Evolutionary conservation across 2,113 vertebrate species (phyloP).

Genomic region (Strix uralensis): DNA sequence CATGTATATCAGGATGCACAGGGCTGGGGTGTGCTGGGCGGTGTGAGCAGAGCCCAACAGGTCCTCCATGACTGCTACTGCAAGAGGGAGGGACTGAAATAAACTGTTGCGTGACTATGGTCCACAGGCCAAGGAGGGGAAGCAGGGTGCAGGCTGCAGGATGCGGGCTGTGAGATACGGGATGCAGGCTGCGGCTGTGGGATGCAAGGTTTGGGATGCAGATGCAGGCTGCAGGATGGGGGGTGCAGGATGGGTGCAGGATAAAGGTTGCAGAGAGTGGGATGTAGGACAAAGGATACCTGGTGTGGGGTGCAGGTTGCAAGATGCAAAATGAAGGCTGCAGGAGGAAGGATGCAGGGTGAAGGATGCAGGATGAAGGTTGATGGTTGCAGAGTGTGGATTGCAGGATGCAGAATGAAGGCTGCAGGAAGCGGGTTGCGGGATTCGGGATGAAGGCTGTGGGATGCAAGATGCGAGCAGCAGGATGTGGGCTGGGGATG

Average conservation of each 20-base stretch:
- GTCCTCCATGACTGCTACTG: background rate
- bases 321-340: background rate
- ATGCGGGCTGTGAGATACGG: background rate
- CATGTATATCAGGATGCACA: background rate
- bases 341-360: background rate
- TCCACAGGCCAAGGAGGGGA: background rate
- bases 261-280: background rate
- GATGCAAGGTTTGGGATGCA: background rate
- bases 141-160: background rate
- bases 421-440: too few relatives aligned
- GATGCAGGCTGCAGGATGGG: background rate
- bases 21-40: accelerated
- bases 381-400: background rate
- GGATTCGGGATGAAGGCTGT: too few relatives aligned
- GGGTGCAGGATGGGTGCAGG: background rate
- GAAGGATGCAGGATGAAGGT: background rate
- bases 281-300: background rate
- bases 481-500: background rate
- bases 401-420: too few relatives aligned
- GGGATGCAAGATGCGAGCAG: background rate
- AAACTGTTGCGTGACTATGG: background rate
- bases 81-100: background rate
- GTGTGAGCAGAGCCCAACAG: background rate
- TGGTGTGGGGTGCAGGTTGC: background rate
- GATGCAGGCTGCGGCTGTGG: background rate